Evolutionary conservation across 2,113 vertebrate species (phyloP), one percentile per base, ranked within the genome.

Genomic region (Grammomys dolichurus): DNA sequence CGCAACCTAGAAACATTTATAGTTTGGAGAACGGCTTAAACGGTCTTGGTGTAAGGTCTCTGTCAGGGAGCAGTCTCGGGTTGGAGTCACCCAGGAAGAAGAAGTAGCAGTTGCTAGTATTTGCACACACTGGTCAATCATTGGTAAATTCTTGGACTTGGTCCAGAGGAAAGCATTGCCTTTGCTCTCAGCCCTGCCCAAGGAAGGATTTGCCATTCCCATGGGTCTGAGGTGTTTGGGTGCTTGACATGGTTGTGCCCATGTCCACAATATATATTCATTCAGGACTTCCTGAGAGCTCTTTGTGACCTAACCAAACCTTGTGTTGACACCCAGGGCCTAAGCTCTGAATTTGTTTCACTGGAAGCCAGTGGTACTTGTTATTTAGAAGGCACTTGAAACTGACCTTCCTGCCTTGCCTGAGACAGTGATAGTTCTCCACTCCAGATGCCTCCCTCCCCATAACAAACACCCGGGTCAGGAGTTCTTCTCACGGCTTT

Each of bases 331-430:
- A 80, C 40, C 54, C 22, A 75, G 67, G 10, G 7, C 2, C 24
- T 95, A 40, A 89, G n/a, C 56, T 33, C 58, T 94, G 76, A 33
- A 22, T n/a, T 26, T 56, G 54, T 60, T 31, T 69, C 73, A 63
- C 92, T 67, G 91, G 46, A 73, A 95, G 75, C 33, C 4, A 9
- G 36, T 40, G 40, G 46, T 58, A 89, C 14, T 20, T 95, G 26
- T 81, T 40, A 85, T 92, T 77, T 86, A 81, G 67, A 93, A 89
- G 20, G 33, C 87, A 46, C 65, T 89, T 84, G 54, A 69, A 46
- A 69, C 46, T 70, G 13, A 67, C 70, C 87, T 89, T 40, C 80
- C 95, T 97, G 78, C 28, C 31, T 84, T 51, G 33, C 84, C 54
- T 54, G 19, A 89, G 75, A 90, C 85, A 84, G 20, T 33, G 63